Base-by-base conservation (phyloP, 2,888 invertebrate genomes). In the Sinotaia quadrata region DNA sequence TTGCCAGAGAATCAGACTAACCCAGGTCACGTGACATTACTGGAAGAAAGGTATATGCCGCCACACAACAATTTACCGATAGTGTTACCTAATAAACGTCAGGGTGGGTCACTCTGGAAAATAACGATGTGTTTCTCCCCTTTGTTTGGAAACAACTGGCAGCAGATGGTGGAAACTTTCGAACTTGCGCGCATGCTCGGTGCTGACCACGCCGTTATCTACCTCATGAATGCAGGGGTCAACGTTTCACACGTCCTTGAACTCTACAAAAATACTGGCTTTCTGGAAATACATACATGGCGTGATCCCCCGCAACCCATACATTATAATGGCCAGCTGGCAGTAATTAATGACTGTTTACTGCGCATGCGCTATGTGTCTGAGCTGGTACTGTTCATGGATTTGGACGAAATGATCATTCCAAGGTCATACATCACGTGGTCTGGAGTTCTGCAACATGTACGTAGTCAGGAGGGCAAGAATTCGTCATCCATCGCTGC, bases 281-380 rank as follows among this genome's bases (percentile, higher is more conserved):
- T 54, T 24, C 24, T 54, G 27, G 5, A 8, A 18, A 2, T 54
- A 31, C 29, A 0, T 18, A 24, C 31, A 15, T 54, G 54, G 54
- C 54, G 54, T 31, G 2, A 24, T 8, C 54, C 54, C 1, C 54
- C 54, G 0, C 8, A 2, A 8, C 54, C 54, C 27, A 29, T 54
- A 15, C 54, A 54, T 31, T 24, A n/a, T 7, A 29, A 24, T 5
- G 54, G 54, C 31, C 54, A 54, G 3, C 24, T 54, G 2, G 54
- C 54, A 18, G 54, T 31, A 24, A 54, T 54, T 27, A n/a, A 54
- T 31, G 54, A 54, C 54, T 54, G 54, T 31, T 31, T 54, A 31
- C 31, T 54, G 27, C 24, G 54, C 27, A 54, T 54, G 54, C 54
- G 54, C 8, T 31, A 54, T 18, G 54, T 29, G 21, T n/a, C 54